phyloP scores from a whole-genome alignment of 2,888 invertebrate genomes.

The Lymantria monacha region DNA sequence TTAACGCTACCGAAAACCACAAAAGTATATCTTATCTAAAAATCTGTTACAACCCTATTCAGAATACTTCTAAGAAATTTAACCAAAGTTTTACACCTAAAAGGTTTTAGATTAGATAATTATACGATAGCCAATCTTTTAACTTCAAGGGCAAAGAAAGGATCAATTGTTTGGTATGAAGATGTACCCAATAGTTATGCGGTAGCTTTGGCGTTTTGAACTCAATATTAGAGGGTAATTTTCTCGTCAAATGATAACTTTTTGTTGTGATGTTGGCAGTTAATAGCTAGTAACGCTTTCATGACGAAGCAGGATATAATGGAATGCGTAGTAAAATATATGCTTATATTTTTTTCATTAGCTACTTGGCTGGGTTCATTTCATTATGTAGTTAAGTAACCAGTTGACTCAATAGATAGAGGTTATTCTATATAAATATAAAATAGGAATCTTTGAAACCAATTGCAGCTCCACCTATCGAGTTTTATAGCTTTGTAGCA shows the following conservation, averaged over 20 bases:
- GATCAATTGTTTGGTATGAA: conserved; percentile 50
- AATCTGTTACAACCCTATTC: conserved; percentile 30
- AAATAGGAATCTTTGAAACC: too few species aligned
- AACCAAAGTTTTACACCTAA: conserved; percentile 66
- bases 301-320: conserved; percentile 24
- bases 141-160: conserved; percentile 46
- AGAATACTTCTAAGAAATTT: conserved; percentile 70
- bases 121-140: conserved; percentile 61
- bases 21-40: conserved; percentile 6
- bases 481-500: too few species aligned
- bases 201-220: conserved; percentile 53
- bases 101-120: conserved; percentile 82
- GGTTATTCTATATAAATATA: too few species aligned
- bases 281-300: conserved; percentile 27
- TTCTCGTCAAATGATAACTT: conserved; percentile 51
- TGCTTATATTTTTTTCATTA: too few species aligned
- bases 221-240: conserved; percentile 49
- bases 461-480: too few species aligned
- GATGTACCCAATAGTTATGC: conserved; percentile 67
- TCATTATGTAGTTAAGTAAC: too few species aligned
- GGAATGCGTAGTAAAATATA: conserved; percentile 4
- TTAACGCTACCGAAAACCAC: too few species aligned
- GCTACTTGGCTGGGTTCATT: too few species aligned
- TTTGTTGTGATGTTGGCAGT: conserved; percentile 29
- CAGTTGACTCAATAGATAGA: too few species aligned